Base-by-base conservation (phyloP, 2,113 vertebrate genomes). In the Mormyrus iriodes region DNA sequence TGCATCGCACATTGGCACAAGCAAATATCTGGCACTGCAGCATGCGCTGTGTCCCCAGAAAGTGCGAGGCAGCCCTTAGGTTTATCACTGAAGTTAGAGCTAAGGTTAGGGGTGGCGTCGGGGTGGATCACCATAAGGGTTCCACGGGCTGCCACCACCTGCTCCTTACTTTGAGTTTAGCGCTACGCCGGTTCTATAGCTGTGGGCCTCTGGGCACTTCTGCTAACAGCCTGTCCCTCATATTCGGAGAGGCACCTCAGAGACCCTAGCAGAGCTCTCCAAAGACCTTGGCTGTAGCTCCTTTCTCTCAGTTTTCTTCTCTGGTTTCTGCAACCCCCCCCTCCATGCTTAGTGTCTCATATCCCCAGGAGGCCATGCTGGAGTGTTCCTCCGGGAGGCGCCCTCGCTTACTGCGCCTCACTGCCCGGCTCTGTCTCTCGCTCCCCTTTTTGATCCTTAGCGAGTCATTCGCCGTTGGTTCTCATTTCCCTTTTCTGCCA, bases 381-480 rank as follows among this genome's bases (percentile, higher is more conserved):
- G 93, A 94, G 90, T 91, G 90, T 93, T 93, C 92, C n/a, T 61
- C 90, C 88, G 94, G 94, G 92, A 91, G 93, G 90, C 35, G 90
- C 93, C 93, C 93, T 94, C 94, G 93, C 79, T 73, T 92, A 90
- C 88, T 92, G 48, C 44, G 19, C 46, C 88, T 51, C n/a, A 51
- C 86, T 19, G 31, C 6, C 73, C 15, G 0, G 5, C 31, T 19
- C 73, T 24, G 39, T n/a, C 44, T 44, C 61, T 39, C 8, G 49
- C 90, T 92, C 90, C 88, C 89, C 89, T 3, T 27, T 17, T 52
- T 85, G 90, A 83, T 85, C 46, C 5, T 65, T 53, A 48, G 42
- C 58, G n/a, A 21, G 4, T 44, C 17, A 24, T 13, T 31, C 17
- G 13, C 19, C 46, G 21, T 69, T 53, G 39, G 49, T 53, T 65